Conservation (phyloP, 30 jellyfish, hydroid and myxozoan genomes). For the Rhopilema esculentum region DNA sequence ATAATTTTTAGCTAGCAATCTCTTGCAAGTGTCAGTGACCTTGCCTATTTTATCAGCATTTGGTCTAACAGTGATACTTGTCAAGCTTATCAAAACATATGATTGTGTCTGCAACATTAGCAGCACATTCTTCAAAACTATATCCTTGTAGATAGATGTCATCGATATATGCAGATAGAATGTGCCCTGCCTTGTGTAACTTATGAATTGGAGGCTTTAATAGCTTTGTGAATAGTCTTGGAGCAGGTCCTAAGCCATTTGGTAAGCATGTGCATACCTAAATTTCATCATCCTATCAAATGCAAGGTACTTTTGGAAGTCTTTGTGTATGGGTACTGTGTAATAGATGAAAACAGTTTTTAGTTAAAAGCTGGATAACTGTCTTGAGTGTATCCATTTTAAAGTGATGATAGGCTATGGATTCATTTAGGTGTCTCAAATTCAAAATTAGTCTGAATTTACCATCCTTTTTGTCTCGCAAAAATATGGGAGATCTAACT, state of each 20-base stretch:
- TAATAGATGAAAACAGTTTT: conserved; percentile 43
- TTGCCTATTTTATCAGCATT: not conserved
- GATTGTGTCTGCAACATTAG: conserved; percentile 12
- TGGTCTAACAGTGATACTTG: conserved; percentile 28
- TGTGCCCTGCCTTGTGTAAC: conserved; percentile 25
- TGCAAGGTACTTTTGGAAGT: conserved; percentile 37
- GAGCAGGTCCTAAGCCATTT: conserved; percentile 56
- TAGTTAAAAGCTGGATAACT: conserved; percentile 12
- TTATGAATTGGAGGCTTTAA: conserved; percentile 40
- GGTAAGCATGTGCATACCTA: conserved; percentile 41
- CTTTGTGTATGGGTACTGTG: conserved; percentile 28
- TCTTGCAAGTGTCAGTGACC: not conserved
- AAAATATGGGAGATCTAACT: conserved; percentile 50
- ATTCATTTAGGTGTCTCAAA: conserved; percentile 19
- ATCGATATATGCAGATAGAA: conserved; percentile 44
- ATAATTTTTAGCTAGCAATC: not conserved
- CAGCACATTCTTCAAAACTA: conserved; percentile 13
- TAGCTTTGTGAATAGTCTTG: conserved; percentile 61
- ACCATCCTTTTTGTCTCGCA: conserved; percentile 38
- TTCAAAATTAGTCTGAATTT: conserved; percentile 33
- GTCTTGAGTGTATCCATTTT: conserved; percentile 53
- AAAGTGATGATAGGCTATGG: conserved; percentile 38
- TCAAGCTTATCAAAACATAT: conserved; percentile 26
- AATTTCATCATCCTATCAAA: too few relatives aligned
- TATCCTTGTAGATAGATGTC: conserved; percentile 21